These are phyloP conservation scores for Riptortus pedestris DNA, from an alignment of 1,140 invertebrate genomes.

Conservation along the genomic window DNA sequence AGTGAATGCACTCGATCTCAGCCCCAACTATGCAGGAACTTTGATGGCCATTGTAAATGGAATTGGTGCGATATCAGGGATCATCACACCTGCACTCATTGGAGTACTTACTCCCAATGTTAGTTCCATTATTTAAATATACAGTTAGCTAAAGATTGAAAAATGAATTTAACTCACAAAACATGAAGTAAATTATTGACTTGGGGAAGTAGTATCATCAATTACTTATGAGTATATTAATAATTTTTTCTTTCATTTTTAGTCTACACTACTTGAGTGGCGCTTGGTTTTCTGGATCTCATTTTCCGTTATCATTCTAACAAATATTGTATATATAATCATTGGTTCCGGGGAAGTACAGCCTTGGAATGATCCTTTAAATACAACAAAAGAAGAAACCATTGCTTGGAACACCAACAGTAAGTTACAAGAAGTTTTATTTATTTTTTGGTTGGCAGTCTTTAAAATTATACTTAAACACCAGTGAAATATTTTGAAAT, in stretches of 20 bases:
- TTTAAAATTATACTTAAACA: too few species aligned
- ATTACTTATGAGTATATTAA: too few species aligned
- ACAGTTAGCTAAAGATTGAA: too few species aligned
- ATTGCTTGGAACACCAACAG: conserved; percentile 28
- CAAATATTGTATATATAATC: conserved; percentile 60
- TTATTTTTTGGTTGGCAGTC: too few species aligned
- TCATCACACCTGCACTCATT: conserved; percentile 65
- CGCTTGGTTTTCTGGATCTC: conserved; percentile 72
- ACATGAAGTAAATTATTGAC: too few species aligned
- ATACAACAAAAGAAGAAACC: conserved; percentile 25
- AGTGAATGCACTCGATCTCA: conserved; percentile 71
- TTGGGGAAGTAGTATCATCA: too few species aligned
- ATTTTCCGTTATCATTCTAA: conserved; percentile 56
- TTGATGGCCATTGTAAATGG: conserved; percentile 77
- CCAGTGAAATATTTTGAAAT: too few species aligned
- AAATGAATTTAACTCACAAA: neutral
- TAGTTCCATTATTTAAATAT: too few species aligned
- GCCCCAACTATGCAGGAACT: conserved; percentile 69
- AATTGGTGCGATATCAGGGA: conserved; percentile 68
- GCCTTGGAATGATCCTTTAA: conserved; percentile 49
- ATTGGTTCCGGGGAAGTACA: conserved; percentile 61
- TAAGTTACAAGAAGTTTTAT: too few species aligned
- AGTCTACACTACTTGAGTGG: conserved; percentile 69
- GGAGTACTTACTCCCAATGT: conserved; percentile 63
- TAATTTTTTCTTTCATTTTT: too few species aligned